phyloP scores from a whole-genome alignment of 2,797 vertebrate genomes.

The Phrynocephalus vlangalii region DNA sequence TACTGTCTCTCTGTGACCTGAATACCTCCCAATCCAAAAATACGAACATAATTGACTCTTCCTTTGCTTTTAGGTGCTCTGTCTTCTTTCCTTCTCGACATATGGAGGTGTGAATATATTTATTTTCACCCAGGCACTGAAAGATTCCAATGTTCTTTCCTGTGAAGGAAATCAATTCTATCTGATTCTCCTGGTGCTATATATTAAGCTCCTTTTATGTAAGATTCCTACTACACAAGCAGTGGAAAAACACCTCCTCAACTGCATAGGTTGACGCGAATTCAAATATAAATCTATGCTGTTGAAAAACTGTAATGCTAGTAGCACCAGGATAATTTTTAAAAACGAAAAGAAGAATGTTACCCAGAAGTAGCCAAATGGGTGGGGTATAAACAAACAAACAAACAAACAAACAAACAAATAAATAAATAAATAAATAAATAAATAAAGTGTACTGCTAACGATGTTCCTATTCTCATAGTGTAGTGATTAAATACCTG shows the following conservation, averaged over 20 bases:
- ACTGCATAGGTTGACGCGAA: neutral
- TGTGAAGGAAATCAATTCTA: neutral
- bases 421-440: too few species aligned
- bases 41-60: neutral
- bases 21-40: neutral
- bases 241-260: neutral
- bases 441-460: too few species aligned
- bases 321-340: neutral
- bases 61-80: neutral
- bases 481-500: too few species aligned
- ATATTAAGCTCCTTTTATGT: too few species aligned
- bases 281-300: neutral
- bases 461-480: too few species aligned
- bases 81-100: neutral
- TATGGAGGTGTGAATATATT: constrained; percentile 24
- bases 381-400: too few species aligned
- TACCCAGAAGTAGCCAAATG: neutral
- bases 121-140: constrained; percentile 20
- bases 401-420: too few species aligned
- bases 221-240: neutral
- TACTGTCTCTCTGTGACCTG: neutral
- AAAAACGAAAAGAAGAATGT: neutral
- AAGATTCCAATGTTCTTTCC: neutral
- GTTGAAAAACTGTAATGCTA: neutral
- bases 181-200: neutral